phyloP scores from a whole-genome alignment of 2,888 invertebrate species.

The Philonicus albiceps region DNA sequence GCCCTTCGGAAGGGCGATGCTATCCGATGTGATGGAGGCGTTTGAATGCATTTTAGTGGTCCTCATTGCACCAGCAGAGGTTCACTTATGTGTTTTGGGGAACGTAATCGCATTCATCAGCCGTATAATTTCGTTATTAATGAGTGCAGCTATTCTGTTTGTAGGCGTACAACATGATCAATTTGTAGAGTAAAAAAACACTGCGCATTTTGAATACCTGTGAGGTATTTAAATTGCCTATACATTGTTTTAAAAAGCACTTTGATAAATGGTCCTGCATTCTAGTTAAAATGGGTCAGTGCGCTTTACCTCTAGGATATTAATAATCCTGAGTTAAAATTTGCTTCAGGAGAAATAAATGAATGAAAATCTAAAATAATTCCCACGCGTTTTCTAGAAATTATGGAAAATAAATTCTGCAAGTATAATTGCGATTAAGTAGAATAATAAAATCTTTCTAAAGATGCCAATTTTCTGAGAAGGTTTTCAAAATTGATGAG shows the following conservation, averaged over 20 bases:
- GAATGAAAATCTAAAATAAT: background rate
- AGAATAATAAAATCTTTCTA: background rate
- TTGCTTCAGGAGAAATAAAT: background rate
- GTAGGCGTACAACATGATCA: background rate
- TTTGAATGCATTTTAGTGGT: background rate
- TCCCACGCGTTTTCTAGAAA: background rate
- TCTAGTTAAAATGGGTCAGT: background rate
- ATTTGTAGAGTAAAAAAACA: background rate
- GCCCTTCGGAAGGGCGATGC: background rate
- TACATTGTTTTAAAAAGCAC: background rate
- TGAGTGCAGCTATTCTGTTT: background rate
- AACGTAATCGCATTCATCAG: background rate
- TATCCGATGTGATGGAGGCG: background rate
- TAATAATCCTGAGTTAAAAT: background rate
- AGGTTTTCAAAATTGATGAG: too few species aligned
- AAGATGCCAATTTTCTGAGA: background rate
- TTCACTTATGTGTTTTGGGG: background rate
- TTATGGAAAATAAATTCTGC: background rate
- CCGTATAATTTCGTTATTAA: background rate
- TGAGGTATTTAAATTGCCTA: background rate
- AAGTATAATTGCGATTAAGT: background rate
- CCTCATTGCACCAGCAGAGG: background rate
- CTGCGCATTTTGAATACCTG: background rate
- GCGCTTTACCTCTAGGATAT: background rate
- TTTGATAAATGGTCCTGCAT: background rate